Percentiles rank a stretch among this genome's conserved stretches.
These are phyloP conservation scores for Zosterops pallidus DNA, from an alignment of 2,113 vertebrate species.

Conservation along the genomic window DNA sequence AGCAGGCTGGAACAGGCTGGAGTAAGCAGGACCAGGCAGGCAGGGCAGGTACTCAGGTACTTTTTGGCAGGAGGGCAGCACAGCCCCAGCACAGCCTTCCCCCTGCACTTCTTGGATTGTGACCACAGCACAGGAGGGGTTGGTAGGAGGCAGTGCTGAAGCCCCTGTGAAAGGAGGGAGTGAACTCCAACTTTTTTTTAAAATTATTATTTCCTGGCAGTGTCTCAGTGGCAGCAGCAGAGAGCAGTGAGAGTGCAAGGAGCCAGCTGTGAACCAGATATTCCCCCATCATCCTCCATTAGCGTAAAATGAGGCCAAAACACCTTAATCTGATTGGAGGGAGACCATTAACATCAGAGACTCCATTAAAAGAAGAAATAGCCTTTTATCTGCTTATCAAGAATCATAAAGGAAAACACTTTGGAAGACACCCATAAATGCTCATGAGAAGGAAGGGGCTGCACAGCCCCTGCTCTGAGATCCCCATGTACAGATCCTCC, in stretches of 20 bases:
- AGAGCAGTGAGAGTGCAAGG: background rate
- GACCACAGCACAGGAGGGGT: background rate
- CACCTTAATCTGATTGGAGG: background rate
- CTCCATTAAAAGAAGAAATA: slow-evolving; percentile 14
- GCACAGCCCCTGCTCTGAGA: background rate
- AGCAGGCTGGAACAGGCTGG: too few relatives aligned
- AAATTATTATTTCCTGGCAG: background rate
- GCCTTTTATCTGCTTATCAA: slow-evolving; percentile 29
- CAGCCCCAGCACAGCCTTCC: background rate
- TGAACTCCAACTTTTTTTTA: background rate
- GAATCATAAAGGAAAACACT: background rate
- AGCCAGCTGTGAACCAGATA: background rate
- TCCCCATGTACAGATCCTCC: rapidly evolving
- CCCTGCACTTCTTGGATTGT: background rate
- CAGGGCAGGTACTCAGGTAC: background rate
- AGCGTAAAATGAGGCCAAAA: background rate
- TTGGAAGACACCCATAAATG: background rate
- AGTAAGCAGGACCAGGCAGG: background rate
- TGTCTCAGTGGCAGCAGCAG: background rate
- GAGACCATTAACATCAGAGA: slow-evolving; percentile 13
- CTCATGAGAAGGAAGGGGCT: background rate
- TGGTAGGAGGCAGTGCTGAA: background rate
- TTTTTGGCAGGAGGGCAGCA: background rate
- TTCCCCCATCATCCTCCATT: background rate
- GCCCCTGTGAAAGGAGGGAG: background rate